These are phyloP conservation scores for Scrobipalpa costella DNA, from an alignment of 2,888 invertebrate genomes.

Conservation along the genomic window DNA sequence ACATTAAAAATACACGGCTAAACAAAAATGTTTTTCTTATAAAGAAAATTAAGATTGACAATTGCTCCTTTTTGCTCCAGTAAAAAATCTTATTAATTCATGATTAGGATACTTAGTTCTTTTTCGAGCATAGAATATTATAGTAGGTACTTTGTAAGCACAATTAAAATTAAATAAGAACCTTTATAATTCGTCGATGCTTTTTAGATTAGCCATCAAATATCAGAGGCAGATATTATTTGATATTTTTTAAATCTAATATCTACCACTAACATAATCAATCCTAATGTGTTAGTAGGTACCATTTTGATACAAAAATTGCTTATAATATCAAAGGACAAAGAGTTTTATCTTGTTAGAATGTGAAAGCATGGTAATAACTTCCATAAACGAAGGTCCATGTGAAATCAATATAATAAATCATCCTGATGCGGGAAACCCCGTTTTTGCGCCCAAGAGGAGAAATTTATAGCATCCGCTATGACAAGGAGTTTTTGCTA, in stretches of 20 bases:
- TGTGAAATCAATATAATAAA: conserved; percentile 7
- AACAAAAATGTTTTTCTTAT: too few relatives aligned
- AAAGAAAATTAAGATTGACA: not conserved
- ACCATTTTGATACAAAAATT: not conserved
- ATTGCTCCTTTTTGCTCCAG: not conserved
- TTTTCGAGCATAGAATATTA: too few relatives aligned
- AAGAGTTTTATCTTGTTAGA: not conserved
- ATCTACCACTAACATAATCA: too few relatives aligned
- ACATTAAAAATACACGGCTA: too few relatives aligned
- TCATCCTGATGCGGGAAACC: conserved; percentile 5
- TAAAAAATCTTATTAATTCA: not conserved
- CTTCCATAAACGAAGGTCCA: conserved; percentile 3
- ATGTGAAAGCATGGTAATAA: conserved; percentile 1
- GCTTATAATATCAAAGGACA: not conserved
- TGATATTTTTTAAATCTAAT: too few relatives aligned
- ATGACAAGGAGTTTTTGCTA: conserved; percentile 6
- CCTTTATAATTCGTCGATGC: too few relatives aligned
- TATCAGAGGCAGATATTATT: too few relatives aligned
- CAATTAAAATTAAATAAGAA: too few relatives aligned
- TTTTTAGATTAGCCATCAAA: too few relatives aligned
- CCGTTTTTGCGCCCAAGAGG: conserved; percentile 3
- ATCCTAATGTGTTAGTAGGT: too few relatives aligned
- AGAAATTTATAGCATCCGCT: not conserved
- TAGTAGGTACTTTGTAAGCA: too few relatives aligned
- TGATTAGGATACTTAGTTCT: not conserved